Percentiles rank a stretch among this genome's conserved stretches.
Conservation (phyloP, 2,888 invertebrate genomes). For the Lucinisca nassula region DNA sequence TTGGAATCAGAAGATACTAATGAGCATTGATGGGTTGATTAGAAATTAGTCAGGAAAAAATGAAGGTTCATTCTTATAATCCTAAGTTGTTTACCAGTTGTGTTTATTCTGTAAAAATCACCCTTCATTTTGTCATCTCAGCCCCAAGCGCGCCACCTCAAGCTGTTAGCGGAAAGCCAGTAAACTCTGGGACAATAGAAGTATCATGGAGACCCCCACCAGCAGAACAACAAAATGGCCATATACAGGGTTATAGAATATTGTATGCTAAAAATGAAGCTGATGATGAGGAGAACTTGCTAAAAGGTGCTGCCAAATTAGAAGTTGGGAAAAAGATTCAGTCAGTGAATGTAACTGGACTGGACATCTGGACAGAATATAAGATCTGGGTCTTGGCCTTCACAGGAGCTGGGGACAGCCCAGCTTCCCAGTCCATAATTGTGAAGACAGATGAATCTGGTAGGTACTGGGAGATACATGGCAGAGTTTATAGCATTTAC, state of each 20-base stretch:
- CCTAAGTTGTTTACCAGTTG: slow-evolving; percentile 67
- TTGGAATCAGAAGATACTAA: too few relatives aligned
- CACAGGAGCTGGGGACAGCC: slow-evolving; percentile 98
- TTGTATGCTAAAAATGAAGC: slow-evolving; percentile 88
- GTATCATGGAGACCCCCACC: slow-evolving; percentile 98
- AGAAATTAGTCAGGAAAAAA: too few relatives aligned
- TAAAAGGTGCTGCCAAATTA: neutral
- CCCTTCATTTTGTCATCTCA: slow-evolving; percentile 88
- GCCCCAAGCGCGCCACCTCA: slow-evolving; percentile 99
- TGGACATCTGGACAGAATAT: slow-evolving; percentile 98
- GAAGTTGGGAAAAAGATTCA: slow-evolving; percentile 82
- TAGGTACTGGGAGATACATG: slow-evolving; percentile 90
- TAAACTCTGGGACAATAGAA: slow-evolving; percentile 94
- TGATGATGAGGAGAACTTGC: slow-evolving; percentile 23
- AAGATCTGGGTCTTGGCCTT: slow-evolving; percentile 98
- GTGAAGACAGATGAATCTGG: slow-evolving; percentile 99
- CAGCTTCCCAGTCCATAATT: slow-evolving; percentile 96
- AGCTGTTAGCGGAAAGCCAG: slow-evolving; percentile 96
- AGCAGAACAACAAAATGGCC: slow-evolving; percentile 95
- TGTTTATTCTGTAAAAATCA: slow-evolving; percentile 67
- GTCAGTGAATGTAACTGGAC: slow-evolving; percentile 94
- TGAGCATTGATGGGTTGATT: too few relatives aligned
- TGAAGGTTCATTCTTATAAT: neutral
- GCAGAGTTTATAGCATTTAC: neutral
- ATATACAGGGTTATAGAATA: slow-evolving; percentile 84